Evolutionary conservation across 2,888 invertebrate species (phyloP), one percentile per base, ranked within the genome.

Genomic region (Elysia crispata): DNA sequence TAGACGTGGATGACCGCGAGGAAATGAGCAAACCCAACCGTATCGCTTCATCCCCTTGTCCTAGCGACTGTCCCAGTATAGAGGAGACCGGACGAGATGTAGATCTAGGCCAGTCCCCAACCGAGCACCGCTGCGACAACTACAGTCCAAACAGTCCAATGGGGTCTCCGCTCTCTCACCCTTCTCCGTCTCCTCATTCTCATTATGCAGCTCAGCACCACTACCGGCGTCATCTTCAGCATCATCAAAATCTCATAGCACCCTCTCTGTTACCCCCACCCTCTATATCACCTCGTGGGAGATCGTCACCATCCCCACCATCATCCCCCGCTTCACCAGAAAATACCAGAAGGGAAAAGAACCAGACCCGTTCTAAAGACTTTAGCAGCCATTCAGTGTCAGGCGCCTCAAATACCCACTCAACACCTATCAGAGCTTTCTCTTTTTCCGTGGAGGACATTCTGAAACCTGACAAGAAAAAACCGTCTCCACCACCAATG

Each of bases 391-490:
- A n/a, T n/a, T n/a, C n/a, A n/a, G n/a, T n/a, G n/a, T 41, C 41
- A 11, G 41, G 41, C 41, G 41, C 41, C 41, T 41, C 41, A 3
- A 41, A 41, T 11, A 41, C 3, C 11, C 50, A 64, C 62, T 50
- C 78, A 6, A 11, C 50, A 1, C 49, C 73, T 0, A 28, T 28
- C 30, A 23, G 79, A 20, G 49, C 31, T 18, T 79, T 79, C 67
- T 79, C 79, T 20, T 79, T 79, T 57, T 79, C 79, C 28, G 79
- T 79, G 13, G 79, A 79, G n/a, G 79, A 79, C 75, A 79, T 79
- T 57, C 75, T 79, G 25, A 79, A 79, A 49, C 79, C 79, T 28
- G 75, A 79, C 69, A 79, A 79, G 75, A 79, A 75, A 28, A 74
- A 69, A 25, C 18, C 74, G 33, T 41, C 77, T 1, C 31, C 64